phyloP scores from a whole-genome alignment of 2,113 vertebrate genomes.

The Tringa solitaria region DNA sequence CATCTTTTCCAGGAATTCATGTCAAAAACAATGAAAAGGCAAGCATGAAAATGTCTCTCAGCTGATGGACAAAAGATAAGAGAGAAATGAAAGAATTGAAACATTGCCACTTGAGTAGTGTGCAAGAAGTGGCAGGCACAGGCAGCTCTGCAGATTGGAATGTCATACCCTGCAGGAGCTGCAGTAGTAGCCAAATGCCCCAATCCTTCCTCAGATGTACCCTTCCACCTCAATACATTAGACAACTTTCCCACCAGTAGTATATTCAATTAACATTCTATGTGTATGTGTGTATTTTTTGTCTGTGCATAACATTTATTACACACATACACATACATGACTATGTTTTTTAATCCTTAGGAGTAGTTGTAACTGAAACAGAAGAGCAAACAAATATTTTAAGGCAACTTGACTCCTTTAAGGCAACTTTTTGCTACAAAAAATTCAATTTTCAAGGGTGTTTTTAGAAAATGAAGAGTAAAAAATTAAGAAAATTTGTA shows the following conservation, averaged over 20 bases:
- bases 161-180: not conserved
- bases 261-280: not conserved
- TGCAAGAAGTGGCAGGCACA: not conserved
- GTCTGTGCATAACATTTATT: not conserved
- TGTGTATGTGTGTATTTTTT: not conserved
- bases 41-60: not conserved
- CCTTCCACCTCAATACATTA: not conserved
- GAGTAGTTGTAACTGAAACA: not conserved
- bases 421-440: not conserved
- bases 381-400: not conserved
- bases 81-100: not conserved
- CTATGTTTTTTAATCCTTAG: not conserved
- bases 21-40: not conserved
- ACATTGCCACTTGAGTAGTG: not conserved
- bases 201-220: not conserved
- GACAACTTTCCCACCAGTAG: not conserved
- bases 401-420: not conserved
- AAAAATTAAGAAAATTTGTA: not conserved
- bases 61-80: not conserved
- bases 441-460: not conserved
- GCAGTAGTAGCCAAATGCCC: fast-evolving
- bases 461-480: not conserved
- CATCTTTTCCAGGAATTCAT: not conserved
- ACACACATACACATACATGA: not conserved
- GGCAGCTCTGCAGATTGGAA: not conserved